Conservation (phyloP, 2,113 vertebrate species). For the Motacilla alba region DNA sequence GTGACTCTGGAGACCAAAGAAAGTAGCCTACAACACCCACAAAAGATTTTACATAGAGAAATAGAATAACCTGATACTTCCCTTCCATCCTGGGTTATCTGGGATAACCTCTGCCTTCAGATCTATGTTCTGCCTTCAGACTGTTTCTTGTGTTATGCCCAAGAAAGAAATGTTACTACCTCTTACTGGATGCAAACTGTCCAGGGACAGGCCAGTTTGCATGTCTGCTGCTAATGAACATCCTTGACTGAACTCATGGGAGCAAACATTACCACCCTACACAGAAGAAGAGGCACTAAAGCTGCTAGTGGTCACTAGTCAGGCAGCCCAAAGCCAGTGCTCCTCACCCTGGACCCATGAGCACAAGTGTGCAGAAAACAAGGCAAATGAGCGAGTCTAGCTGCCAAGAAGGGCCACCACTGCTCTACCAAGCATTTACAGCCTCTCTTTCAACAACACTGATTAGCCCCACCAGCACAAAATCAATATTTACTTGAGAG, state of each 20-base stretch:
- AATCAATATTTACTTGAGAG: conserved; percentile 62
- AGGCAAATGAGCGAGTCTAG: not conserved
- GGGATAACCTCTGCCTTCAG: not conserved
- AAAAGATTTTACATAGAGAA: not conserved
- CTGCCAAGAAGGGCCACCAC: not conserved
- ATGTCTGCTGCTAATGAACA: not conserved
- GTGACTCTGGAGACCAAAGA: not conserved
- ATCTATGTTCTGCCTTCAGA: not conserved
- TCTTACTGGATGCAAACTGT: not conserved
- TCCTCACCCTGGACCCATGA: not conserved
- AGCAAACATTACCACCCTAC: not conserved
- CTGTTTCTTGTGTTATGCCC: not conserved
- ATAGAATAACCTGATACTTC: not conserved
- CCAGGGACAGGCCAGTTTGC: not conserved
- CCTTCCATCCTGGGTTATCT: not conserved
- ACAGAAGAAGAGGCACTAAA: not conserved
- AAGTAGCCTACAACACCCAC: not conserved
- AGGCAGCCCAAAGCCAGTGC: not conserved
- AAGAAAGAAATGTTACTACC: not conserved
- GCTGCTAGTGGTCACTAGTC: not conserved
- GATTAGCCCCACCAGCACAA: conserved; percentile 56
- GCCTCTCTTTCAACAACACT: conserved; percentile 18
- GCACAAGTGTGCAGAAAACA: not conserved
- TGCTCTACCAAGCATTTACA: not conserved
- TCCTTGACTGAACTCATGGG: not conserved